Base-by-base conservation (phyloP, 2,888 invertebrate genomes). In the Coleophora flavipennella region DNA sequence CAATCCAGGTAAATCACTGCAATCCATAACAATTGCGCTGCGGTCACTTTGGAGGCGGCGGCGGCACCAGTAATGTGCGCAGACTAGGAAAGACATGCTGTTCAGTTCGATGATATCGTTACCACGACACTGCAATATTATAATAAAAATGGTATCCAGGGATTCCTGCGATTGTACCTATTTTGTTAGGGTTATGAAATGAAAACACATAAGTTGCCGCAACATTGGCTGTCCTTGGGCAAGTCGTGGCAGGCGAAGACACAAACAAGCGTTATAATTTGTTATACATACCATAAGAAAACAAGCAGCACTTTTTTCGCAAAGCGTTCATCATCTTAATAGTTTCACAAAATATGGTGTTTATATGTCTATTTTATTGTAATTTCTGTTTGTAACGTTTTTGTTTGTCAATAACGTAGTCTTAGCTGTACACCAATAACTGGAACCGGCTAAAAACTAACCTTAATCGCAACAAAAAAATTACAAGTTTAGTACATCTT, bases 1-100 rank as follows among this genome's bases (percentile, higher is more conserved):
- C 83, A 83, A 84, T 84, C 83, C 83, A 71, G 70, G 55, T 61
- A 50, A 63, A 63, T 63, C 83, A 84, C 83, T 84, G 83, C 83
- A 83, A 84, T 84, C 83, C 83, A 67, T 78, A 61, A 57, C 47
- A 46, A 53, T 53, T 54, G 50, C 54, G 58, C 49, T 29, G 49
- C 52, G 46, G 48, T 63, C 65, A 66, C 61, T 65, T 64, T 58
- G 55, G 69, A 54, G 69, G 78, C 77, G 78, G 80, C 80, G 81
- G 81, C 80, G 75, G 69, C 68, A 62, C 68, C 71, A 53, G 44
- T 58, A 52, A 52, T 55, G 70, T 67, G 75, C 69, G 62, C 49
- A 50, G 57, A 57, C 59, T 64, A 62, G 60, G n/a, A 52, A 58
- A 58, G 57, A 51, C 45, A 48, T 45, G 43, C 48, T 45, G 31